A percentile compares a stretch with the other conserved stretches of the same genome.
Conservation (phyloP, 1,140 invertebrate genomes). For the Alviniconcha marisindica region DNA sequence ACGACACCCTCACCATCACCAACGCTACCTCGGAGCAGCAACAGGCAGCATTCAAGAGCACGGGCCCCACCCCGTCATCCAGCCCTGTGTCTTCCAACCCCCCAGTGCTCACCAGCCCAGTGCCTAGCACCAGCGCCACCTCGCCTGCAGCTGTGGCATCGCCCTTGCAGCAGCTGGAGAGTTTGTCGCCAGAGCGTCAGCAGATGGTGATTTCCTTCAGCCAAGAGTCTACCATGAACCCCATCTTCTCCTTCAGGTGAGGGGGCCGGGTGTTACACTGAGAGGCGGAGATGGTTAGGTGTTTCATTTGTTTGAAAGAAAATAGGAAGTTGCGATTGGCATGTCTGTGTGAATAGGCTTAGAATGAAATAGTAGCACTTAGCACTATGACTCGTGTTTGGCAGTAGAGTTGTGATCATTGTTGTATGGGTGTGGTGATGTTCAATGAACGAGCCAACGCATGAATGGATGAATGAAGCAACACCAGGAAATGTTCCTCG, state of each 20-base stretch:
- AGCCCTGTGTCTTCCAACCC: conserved; percentile 69
- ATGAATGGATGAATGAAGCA: no score
- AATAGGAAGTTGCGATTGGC: no score
- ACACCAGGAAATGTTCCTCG: no score
- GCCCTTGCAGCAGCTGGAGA: background rate
- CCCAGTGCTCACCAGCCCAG: conserved; percentile 56
- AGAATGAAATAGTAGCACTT: no score
- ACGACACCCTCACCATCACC: conserved; percentile 88
- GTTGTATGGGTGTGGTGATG: no score
- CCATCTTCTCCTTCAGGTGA: conserved; percentile 34
- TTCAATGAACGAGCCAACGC: no score
- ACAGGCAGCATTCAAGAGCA: conserved; percentile 78
- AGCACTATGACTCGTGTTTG: no score
- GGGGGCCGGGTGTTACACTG: no score
- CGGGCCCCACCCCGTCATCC: conserved; percentile 68
- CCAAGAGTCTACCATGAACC: conserved; percentile 36
- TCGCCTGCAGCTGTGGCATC: background rate
- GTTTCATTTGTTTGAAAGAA: no score
- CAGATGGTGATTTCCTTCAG: conserved; percentile 38
- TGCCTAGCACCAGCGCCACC: conserved; percentile 35
- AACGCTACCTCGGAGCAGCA: conserved; percentile 85
- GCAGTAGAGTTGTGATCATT: no score
- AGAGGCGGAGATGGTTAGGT: no score
- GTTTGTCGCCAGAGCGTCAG: conserved; percentile 15
- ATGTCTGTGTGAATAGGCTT: no score